Conservation (phyloP, 2,113 vertebrate genomes). For the Malaclemys terrapin region DNA sequence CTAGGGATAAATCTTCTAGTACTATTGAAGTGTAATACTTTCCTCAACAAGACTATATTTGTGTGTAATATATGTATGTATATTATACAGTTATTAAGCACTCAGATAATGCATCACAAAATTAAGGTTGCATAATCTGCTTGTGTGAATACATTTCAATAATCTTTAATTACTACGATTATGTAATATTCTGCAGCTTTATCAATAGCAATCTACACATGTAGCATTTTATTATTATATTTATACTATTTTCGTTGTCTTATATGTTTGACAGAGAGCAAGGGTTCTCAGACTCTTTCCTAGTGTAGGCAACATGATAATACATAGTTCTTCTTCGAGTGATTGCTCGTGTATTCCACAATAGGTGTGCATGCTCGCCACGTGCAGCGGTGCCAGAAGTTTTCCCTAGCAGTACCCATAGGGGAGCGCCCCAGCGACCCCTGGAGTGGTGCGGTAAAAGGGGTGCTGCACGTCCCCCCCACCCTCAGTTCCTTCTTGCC, state of each 20-base stretch:
- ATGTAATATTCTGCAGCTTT: not conserved
- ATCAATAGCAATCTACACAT: not conserved
- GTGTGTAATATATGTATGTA: not conserved
- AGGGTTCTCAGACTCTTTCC: not conserved
- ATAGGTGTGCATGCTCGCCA: too few species aligned
- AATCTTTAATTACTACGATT: too few species aligned
- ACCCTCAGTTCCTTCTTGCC: too few species aligned
- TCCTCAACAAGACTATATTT: not conserved
- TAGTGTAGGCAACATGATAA: not conserved
- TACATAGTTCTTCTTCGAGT: not conserved
- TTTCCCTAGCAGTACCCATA: too few species aligned
- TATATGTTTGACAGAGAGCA: conserved; percentile 3
- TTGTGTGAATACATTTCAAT: not conserved
- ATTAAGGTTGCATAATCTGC: not conserved
- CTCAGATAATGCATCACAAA: not conserved
- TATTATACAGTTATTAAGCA: not conserved
- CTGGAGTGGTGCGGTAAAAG: too few species aligned
- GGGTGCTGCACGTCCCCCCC: too few species aligned
- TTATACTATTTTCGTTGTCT: not conserved
- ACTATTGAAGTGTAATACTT: not conserved
- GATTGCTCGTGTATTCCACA: too few species aligned
- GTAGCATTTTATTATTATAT: not conserved
- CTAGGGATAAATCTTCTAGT: not conserved
- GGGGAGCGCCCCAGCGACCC: too few species aligned
- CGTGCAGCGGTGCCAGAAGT: too few species aligned